These are phyloP conservation scores for Ostrea denselamellosa DNA, from an alignment of 1,140 invertebrate species.

Conservation along the genomic window DNA sequence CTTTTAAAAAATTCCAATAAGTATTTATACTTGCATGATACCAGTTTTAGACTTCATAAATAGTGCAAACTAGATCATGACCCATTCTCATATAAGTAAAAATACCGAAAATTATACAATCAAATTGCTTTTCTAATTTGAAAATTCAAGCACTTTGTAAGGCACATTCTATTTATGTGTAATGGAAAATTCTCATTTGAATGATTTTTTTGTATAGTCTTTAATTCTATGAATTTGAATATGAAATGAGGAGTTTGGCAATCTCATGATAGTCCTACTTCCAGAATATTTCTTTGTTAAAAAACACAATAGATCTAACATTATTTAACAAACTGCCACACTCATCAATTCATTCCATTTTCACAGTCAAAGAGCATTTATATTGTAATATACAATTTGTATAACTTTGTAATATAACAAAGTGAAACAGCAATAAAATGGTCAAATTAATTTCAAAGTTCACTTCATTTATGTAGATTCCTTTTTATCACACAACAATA, in stretches of 20 bases:
- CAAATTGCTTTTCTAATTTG: not conserved
- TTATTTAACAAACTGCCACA: constrained; percentile 17
- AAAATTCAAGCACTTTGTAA: not conserved
- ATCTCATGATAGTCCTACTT: not conserved
- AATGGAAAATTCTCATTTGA: not conserved
- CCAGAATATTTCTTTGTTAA: not conserved
- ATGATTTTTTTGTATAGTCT: not conserved
- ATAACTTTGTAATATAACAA: constrained; percentile 29
- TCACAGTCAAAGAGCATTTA: not conserved
- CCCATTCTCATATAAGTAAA: not conserved
- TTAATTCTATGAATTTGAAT: not conserved
- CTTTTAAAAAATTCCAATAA: not conserved
- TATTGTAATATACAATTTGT: constrained; percentile 28
- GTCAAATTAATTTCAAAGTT: not conserved
- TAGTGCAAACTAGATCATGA: constrained; percentile 18
- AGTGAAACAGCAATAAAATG: constrained; percentile 30
- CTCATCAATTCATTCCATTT: not conserved
- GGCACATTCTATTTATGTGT: not conserved
- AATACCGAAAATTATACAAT: constrained; percentile 1
- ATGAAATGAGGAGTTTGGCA: not conserved
- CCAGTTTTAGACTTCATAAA: not conserved
- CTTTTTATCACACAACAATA: too few relatives aligned
- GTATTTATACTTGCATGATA: not conserved
- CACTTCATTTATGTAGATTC: not conserved
- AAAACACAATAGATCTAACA: not conserved